phyloP scores from a whole-genome alignment of 37 sponge, comb jelly and placozoan species.

The Corticium candelabrum region DNA sequence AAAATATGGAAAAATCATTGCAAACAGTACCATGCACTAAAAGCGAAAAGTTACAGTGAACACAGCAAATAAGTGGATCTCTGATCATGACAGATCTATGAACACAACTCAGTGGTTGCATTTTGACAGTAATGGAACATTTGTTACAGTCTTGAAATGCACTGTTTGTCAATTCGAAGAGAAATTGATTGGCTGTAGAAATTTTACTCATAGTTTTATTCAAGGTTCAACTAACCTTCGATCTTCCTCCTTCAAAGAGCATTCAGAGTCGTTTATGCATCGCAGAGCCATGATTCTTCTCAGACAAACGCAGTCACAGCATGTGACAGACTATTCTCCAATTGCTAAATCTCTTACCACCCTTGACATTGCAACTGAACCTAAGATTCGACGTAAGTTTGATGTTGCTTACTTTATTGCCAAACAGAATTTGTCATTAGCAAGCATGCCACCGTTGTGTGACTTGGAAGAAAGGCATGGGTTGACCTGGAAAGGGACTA shows the following conservation, averaged over 20 bases:
- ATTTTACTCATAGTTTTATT: not conserved
- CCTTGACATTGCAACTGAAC: not conserved
- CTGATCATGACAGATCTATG: not conserved
- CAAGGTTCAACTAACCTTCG: not conserved
- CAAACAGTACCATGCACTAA: too few species aligned
- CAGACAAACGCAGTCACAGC: not conserved
- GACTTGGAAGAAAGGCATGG: not conserved
- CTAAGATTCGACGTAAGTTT: not conserved
- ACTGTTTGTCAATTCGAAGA: not conserved
- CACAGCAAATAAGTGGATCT: not conserved
- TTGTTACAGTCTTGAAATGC: not conserved
- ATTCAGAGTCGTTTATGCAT: not conserved
- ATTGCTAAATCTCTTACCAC: not conserved
- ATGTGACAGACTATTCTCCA: not conserved
- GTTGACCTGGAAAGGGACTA: not conserved
- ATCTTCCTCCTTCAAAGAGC: not conserved
- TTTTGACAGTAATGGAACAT: not conserved
- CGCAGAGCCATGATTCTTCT: not conserved
- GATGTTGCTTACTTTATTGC: not conserved
- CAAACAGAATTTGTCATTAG: not conserved
- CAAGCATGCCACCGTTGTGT: not conserved
- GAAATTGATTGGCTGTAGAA: not conserved
- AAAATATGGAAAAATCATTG: too few species aligned
- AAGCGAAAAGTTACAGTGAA: not conserved
- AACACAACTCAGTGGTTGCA: not conserved